Evolutionary conservation across 2,888 invertebrate species (phyloP).

Genomic region (Eristalis intricaria): DNA sequence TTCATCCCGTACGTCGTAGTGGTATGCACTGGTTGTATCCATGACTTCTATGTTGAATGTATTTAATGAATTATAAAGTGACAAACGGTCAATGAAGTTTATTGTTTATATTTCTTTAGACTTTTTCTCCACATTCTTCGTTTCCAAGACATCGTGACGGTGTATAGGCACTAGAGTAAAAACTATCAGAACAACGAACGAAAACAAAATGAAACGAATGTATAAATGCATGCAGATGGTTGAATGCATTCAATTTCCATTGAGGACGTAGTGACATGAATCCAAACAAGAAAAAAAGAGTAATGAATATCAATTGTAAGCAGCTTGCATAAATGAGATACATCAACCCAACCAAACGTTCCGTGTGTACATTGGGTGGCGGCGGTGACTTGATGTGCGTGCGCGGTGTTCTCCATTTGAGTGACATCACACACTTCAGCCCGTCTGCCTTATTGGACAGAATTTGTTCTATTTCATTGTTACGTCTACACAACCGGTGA

Average conservation of each 20-base stretch:
- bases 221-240: constrained; percentile 40
- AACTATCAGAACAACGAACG: background rate
- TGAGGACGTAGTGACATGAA: constrained; percentile 47
- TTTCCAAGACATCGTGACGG: constrained; percentile 43
- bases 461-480: constrained; percentile 48
- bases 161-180: constrained; percentile 35
- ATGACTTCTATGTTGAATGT: constrained; percentile 38
- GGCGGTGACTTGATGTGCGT: constrained; percentile 40
- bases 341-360: background rate
- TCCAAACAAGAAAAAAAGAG: constrained; percentile 11
- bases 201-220: constrained; percentile 6
- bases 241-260: constrained; percentile 61
- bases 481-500: constrained; percentile 10
- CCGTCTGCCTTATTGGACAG: constrained; percentile 61
- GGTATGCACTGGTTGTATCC: constrained; percentile 37
- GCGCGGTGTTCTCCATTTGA: constrained; percentile 28
- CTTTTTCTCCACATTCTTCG: background rate
- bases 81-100: constrained; percentile 62
- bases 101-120: constrained; percentile 26
- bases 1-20: background rate
- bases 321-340: constrained; percentile 52
- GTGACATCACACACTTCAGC: constrained; percentile 61
- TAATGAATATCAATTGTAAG: constrained; percentile 52
- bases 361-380: constrained; percentile 9
- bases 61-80: constrained; percentile 67